Base-by-base conservation (phyloP, 2,797 vertebrate genomes). In the Pseudocheirus occidentalis region DNA sequence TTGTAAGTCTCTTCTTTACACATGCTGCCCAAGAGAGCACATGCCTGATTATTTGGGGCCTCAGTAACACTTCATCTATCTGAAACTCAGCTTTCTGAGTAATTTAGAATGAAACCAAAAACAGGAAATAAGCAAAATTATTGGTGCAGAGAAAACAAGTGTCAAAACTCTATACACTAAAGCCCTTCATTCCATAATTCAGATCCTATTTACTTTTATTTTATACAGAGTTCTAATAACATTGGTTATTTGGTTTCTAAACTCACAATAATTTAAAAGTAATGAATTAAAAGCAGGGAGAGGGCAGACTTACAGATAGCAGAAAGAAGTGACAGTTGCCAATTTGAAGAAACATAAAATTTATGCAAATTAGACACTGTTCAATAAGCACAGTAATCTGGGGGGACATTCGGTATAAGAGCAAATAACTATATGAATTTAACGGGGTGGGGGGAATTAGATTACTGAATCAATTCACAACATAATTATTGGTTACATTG, bases 161-260 rank as follows among this genome's bases (percentile, higher is more conserved):
- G n/a, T 87, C 73, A 87, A 87, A 50, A 87, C 9, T 28, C 40
- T 24, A 50, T 14, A 27, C 18, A 11, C 24, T 50, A 46, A 87
- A 87, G 40, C 9, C 21, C 40, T 46, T 87, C 9, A 50, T 87
- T 87, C 73, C 21, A 87, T 50, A 81, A 81, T 18, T 81, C 18
- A 50, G 40, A 81, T 46, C 40, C 73, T 46, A 27, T 87, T 87
- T 87, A 50, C 40, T 87, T 46, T 87, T 81, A n/a, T 81, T 81
- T 81, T 50, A 87, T 46, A 27, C 24, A 27, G 24, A 50, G 21
- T 46, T 50, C 21, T 28, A 50, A 87, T 27, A 87, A 5, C 34
- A 73, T 53, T 81, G 40, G 9, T 92, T 94, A 81, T 56, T 55
- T 95, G 95, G 40, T 56, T 93, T 58, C 73, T 29, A 54, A 94